Base-by-base conservation (phyloP, 2,113 vertebrate species). In the Eptatretus burgeri region DNA sequence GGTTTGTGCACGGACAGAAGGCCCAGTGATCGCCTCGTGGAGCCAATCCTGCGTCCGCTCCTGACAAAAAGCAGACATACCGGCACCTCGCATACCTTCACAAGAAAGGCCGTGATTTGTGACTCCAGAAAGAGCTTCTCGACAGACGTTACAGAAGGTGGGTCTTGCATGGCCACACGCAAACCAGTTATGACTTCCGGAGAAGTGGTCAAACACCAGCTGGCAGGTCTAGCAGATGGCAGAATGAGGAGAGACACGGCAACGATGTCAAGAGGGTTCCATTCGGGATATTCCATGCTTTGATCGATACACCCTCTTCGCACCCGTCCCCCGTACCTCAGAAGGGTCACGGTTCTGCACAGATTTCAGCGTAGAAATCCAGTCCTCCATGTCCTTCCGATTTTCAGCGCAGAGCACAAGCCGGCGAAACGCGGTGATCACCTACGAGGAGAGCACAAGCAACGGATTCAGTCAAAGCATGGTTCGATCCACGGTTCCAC, bases 141-240 rank as follows among this genome's bases (percentile, higher is more conserved):
- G 80, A 69, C 91, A 96, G 69, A 95, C 91, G 14, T 96, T 95
- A 67, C 88, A 96, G 74, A 93, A 96, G 72, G 91, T 96, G 63
- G 88, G 88, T 67, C 87, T 81, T 71, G 91, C 91, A 1, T 96
- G 91, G 73, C 88, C 93, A 77, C 91, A 95, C 79, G 91, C 91
- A 69, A 93, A 96, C 91, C 91, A 96, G 83, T 96, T 96, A 78
- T 96, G 91, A 85, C 89, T 93, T 81, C 91, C 91, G 87, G 88
- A 95, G 87, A 96, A 96, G 82, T 95, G 88, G 76, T 95, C 91
- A 85, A 95, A 82, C 73, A 91, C 93, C 81, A 95, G 94, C 82
- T 96, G 88, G 76, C 87, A 86, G 68, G 89, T 86, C 91, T 96
- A 77, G 71, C 73, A 76, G 81, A 80, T 68, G 70, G 84, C 72